Conservation (phyloP, 2,888 invertebrate species). For the Suillia variegata region DNA sequence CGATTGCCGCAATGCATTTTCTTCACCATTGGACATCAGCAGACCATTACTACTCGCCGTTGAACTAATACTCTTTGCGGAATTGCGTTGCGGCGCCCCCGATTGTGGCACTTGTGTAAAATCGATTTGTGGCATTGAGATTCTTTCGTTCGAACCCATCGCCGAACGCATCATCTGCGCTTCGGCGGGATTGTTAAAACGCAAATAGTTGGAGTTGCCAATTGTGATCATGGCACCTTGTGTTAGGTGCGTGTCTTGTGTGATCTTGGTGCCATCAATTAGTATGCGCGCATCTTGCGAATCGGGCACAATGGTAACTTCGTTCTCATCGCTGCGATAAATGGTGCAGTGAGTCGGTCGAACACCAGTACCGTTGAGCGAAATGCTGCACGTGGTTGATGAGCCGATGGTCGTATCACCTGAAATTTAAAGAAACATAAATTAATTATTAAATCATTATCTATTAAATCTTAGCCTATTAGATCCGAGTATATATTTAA, state of each 20-base stretch:
- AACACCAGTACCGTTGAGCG: slow-evolving; percentile 85
- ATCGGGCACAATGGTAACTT: slow-evolving; percentile 83
- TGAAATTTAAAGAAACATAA: no score
- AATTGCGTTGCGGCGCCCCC: slow-evolving; percentile 39
- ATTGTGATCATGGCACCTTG: slow-evolving; percentile 93
- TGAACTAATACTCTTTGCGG: slow-evolving; percentile 28
- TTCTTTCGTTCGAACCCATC: slow-evolving; percentile 70
- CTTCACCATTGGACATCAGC: slow-evolving; percentile 14
- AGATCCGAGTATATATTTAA: no score
- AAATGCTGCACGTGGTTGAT: slow-evolving; percentile 79
- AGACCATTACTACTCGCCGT: neutral
- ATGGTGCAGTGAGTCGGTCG: slow-evolving; percentile 85
- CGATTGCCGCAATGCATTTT: slow-evolving; percentile 26
- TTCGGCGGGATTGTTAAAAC: slow-evolving; percentile 91
- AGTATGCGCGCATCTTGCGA: slow-evolving; percentile 68
- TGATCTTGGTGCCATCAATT: slow-evolving; percentile 76
- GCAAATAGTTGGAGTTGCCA: slow-evolving; percentile 87
- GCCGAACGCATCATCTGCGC: slow-evolving; percentile 86
- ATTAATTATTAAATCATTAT: no score
- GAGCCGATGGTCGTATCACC: slow-evolving; percentile 84
- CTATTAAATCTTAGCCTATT: no score
- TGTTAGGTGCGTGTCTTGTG: slow-evolving; percentile 75
- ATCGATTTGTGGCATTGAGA: slow-evolving; percentile 79
- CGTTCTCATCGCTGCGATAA: slow-evolving; percentile 77
- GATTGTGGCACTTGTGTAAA: slow-evolving; percentile 61